Evolutionary conservation across 2,113 vertebrate genomes (phyloP).

Genomic region (Marmota monax): DNA sequence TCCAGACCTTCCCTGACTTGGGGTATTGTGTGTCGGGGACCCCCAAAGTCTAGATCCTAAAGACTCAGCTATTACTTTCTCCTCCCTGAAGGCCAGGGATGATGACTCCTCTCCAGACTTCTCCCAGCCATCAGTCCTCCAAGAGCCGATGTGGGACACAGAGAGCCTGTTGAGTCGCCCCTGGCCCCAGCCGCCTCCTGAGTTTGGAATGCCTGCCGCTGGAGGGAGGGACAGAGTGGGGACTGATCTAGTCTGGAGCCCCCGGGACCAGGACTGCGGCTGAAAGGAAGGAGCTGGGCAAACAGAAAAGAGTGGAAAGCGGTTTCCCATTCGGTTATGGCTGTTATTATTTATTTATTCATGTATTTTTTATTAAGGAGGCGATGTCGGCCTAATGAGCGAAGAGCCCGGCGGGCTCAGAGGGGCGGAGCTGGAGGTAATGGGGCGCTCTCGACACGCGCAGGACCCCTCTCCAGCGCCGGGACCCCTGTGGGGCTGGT

Average conservation of each 20-base stretch:
- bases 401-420: not conserved
- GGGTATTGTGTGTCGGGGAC: not conserved
- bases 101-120: not conserved
- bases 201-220: not conserved
- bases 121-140: not conserved
- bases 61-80: not conserved
- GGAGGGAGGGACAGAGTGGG: not conserved
- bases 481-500: not conserved
- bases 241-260: not conserved
- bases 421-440: slow-evolving; percentile 42
- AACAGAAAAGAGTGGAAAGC: slow-evolving; percentile 67
- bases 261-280: accelerated
- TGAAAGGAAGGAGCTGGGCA: slow-evolving; percentile 67
- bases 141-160: not conserved
- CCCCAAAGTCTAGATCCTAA: not conserved
- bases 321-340: slow-evolving; percentile 63
- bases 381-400: slow-evolving; percentile 71
- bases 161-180: not conserved
- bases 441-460: not conserved
- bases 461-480: not conserved
- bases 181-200: not conserved
- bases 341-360: slow-evolving; percentile 82
- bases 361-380: slow-evolving; percentile 81
- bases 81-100: not conserved
- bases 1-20: not conserved